Base-by-base conservation (phyloP, 2,888 invertebrate genomes). In the Brenthis hecate region DNA sequence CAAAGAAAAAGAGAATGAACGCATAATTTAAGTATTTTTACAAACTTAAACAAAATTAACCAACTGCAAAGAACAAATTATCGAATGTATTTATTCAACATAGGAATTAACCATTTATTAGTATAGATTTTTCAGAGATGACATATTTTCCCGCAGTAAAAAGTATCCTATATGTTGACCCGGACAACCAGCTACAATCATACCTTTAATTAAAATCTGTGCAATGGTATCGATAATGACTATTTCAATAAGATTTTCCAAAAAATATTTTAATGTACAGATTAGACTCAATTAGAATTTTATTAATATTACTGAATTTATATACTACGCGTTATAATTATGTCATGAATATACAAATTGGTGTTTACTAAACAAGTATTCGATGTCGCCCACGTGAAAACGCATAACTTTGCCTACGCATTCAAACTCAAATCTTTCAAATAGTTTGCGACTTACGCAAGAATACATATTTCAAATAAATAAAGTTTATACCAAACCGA, bases 391-490 rank as follows among this genome's bases (percentile, higher is more conserved):
- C 50, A 60, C 60, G 50, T 60, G n/a, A 32, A 13, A 60, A 50
- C 60, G 50, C 60, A 60, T 50, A 60, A n/a, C 60, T 60, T 4
- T 32, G 58, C 60, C 60, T 32, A 60, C 60, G 60, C 60, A 60
- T 14, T 48, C 14, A 60, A 50, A 60, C n/a, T 28, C 23, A 13
- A 28, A 28, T 60, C 23, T 60, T 50, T 60, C 50, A 60, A 60
- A 60, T 60, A 60, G 60, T 50, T 50, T 28, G 32, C 50, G 50
- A 60, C 28, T 60, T 60, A 60, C 50, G 19, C 19, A 19, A 19
- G 50, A 60, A 50, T 16, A 2, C 50, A 32, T 60, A 50, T 60
- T 13, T 13, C 48, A 50, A 60, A 48, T 60, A 32, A 50, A 43
- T 43, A 36, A 36, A 36, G 11, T 43, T 8, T 43, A 11, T 43